These are phyloP conservation scores for Sinella curviseta DNA, from an alignment of 1,140 invertebrate genomes.

Conservation along the genomic window DNA sequence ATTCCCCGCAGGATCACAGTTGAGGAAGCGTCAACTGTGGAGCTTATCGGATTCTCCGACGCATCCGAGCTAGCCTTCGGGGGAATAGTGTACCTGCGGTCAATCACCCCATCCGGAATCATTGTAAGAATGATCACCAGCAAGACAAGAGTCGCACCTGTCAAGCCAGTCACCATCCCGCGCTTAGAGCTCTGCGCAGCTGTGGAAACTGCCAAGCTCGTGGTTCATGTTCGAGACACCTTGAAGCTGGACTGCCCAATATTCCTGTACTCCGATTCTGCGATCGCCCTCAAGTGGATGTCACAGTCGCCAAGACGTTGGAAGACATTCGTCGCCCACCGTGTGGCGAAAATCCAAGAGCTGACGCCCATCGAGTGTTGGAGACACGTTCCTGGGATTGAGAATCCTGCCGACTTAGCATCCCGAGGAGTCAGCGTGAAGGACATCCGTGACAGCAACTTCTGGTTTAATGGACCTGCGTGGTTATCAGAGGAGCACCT, in stretches of 20 bases:
- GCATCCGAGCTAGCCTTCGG: background rate
- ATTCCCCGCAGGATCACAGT: conserved; percentile 43
- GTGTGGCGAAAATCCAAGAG: conserved; percentile 29
- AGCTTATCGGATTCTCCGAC: background rate
- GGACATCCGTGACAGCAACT: background rate
- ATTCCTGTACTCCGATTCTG: conserved; percentile 30
- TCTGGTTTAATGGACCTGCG: conserved; percentile 15
- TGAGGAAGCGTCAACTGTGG: conserved; percentile 19
- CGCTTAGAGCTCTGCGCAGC: conserved; percentile 58
- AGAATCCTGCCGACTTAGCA: conserved; percentile 32
- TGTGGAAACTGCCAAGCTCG: conserved; percentile 52
- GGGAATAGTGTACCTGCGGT: background rate
- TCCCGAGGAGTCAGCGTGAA: conserved; percentile 14
- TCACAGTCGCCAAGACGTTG: background rate
- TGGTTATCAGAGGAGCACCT: background rate
- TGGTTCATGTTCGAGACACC: background rate
- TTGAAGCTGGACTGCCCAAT: background rate
- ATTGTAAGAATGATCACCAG: background rate
- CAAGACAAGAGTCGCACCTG: conserved; percentile 27
- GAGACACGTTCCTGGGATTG: conserved; percentile 14
- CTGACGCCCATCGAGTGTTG: background rate
- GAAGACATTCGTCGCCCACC: conserved; percentile 34
- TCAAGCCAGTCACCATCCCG: conserved; percentile 55
- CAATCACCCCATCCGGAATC: background rate
- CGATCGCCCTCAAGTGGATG: conserved; percentile 28